Evolutionary conservation across 2,888 invertebrate species (phyloP), one percentile per base, ranked within the genome.

Genomic region (Drosophila villosipedis): DNA sequence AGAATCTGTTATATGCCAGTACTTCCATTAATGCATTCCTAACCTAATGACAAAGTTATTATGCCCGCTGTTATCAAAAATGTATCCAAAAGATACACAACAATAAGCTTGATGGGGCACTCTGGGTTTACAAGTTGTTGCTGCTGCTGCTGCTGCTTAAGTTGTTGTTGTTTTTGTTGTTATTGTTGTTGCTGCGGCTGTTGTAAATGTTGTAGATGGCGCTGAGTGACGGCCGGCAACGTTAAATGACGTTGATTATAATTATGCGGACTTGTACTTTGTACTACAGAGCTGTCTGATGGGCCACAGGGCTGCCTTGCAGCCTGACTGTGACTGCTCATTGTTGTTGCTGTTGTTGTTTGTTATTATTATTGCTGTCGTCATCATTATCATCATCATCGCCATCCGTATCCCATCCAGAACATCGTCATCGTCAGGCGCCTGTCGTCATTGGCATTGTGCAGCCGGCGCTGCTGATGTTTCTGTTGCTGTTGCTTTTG

Each of bases 211-310:
- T 77, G 75, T 63, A 73, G 66, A 84, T 84, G 68, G 66, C 71
- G 72, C 71, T 82, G 90, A 89, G 89, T 90, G 90, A 90, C 86
- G 89, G 87, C 86, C 87, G 78, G 89, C 80, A 84, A 89, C 87
- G 82, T 89, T 87, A 91, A 89, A 89, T 89, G 89, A 89, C 91
- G 86, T 90, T 91, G 90, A 89, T 89, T 89, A 91, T 89, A 89
- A 89, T 89, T 91, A 91, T 91, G 91, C 89, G 90, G 90, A 89
- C 89, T 86, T 90, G 90, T 91, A 87, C 87, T 89, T 86, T 90
- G 87, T 84, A 73, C 82, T 73, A 71, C 78, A 68, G 68, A 74
- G 76, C 70, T 70, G 81, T 75, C 77, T 65, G 82, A 69, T 68
- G 70, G 89, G 86, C 76, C 70, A 68, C 60, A 66, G 84, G 81